A percentile compares a stretch with the other conserved stretches of the same genome.
Conservation (phyloP, 2,888 invertebrate species). For the Amiota mariae region DNA sequence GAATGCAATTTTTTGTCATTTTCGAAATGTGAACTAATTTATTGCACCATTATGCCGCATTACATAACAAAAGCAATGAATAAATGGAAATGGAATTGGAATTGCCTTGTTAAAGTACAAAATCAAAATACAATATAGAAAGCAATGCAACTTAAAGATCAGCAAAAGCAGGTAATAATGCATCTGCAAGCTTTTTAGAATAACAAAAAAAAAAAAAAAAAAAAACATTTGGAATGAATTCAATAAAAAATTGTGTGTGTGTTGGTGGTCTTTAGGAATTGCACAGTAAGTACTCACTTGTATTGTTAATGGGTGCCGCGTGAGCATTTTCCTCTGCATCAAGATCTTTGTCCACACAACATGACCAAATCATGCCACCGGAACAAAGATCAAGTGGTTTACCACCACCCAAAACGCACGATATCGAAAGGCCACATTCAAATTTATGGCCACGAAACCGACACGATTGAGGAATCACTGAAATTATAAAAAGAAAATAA, state of each 20-base stretch:
- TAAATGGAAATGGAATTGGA: constrained; percentile 51
- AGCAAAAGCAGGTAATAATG: too few species aligned
- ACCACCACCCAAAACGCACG: constrained; percentile 91
- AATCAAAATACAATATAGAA: background rate
- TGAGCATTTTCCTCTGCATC: constrained; percentile 75
- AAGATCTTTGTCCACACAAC: constrained; percentile 87
- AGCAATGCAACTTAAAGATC: too few species aligned
- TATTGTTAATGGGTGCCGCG: constrained; percentile 84
- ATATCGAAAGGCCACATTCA: constrained; percentile 92
- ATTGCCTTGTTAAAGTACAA: constrained; percentile 8
- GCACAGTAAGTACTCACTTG: constrained; percentile 82
- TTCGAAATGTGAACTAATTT: constrained; percentile 65
- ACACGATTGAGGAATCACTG: constrained; percentile 92
- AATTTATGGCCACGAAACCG: constrained; percentile 89
- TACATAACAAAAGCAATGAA: constrained; percentile 65
- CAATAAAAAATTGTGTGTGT: too few species aligned
- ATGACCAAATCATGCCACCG: constrained; percentile 95
- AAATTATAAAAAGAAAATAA: constrained; percentile 67
- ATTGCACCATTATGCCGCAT: constrained; percentile 61
- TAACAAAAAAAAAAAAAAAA: too few species aligned
- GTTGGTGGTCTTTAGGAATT: background rate
- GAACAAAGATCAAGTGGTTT: constrained; percentile 92
- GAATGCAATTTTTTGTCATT: constrained; percentile 62
- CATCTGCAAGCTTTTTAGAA: too few species aligned
- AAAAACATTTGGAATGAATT: too few species aligned